Base-by-base conservation (phyloP, 2,888 invertebrate genomes). In the Cephus rjabovi region DNA sequence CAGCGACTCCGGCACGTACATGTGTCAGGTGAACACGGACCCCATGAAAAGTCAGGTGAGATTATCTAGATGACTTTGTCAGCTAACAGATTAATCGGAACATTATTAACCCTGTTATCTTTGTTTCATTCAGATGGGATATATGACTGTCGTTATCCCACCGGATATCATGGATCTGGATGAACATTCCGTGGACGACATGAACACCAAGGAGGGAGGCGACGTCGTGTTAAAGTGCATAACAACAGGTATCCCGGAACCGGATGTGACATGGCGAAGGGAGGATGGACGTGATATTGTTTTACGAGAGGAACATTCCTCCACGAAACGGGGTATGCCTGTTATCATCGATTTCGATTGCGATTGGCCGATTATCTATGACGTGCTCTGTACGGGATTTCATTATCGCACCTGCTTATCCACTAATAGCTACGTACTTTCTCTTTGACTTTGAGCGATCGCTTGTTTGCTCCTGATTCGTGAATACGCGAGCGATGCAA, bases 91-190 rank as follows among this genome's bases (percentile, higher is more conserved):
- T 71, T 0, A 34, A 31, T 31, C 12, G 3, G 6, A 76, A 31
- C 12, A 34, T 35, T 34, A 76, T 34, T 78, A 70, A 75, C 77
- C 77, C 75, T 74, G 30, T 70, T 68, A 35, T 34, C 11, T 6
- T 30, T 11, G 56, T 9, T 23, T 23, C 23, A 23, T 56, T 56
- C 92, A 97, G 97, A 96, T 96, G 93, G 97, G 97, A 82, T 94
- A 95, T 88, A 93, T 97, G 85, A 95, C 96, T 90, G 97, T 97
- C 85, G 96, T 96, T 79, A 96, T 97, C 84, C 96, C 96, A 11
- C 96, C 96, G 76, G 96, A 97, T 91, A 96, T 97, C 83, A 93
- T 96, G 80, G 95, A 96, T 90, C 94, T 95, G 79, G 95, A 95
- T 84, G 56, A 23, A 56, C 94, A 94, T 81, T 92, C 93, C 12